Conservation (phyloP, 2,797 vertebrate species). For the Parauchenoglanis punctatus region DNA sequence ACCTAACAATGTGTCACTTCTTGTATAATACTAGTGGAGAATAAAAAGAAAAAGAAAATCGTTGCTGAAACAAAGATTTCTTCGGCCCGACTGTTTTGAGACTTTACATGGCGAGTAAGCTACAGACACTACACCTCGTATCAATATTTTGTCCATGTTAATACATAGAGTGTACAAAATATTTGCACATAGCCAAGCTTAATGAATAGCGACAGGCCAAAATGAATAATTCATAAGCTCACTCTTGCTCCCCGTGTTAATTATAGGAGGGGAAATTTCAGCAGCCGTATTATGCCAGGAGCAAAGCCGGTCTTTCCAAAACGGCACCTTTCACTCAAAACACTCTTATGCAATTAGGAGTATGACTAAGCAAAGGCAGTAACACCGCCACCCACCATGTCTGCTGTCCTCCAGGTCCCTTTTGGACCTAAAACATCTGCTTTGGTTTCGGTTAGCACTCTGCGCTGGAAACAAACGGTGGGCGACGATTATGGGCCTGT, state of each 20-base stretch:
- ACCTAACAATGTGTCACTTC: conserved; percentile 40
- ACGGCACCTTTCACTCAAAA: conserved; percentile 50
- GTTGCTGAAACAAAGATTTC: neutral
- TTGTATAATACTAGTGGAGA: conserved; percentile 5
- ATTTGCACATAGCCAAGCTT: neutral
- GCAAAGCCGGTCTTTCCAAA: conserved; percentile 47
- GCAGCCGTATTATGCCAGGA: conserved; percentile 36
- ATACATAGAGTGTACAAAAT: neutral
- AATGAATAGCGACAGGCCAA: conserved; percentile 10
- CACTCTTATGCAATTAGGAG: conserved; percentile 45
- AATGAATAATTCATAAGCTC: conserved; percentile 8
- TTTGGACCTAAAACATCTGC: conserved; percentile 52
- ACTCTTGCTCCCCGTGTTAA: conserved; percentile 4
- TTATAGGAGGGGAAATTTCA: conserved; percentile 32
- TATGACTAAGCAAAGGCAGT: conserved; percentile 57
- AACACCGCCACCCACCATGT: conserved; percentile 53
- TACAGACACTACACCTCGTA: neutral
- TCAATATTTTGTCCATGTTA: neutral
- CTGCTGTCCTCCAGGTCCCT: conserved; percentile 53
- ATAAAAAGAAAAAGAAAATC: conserved; percentile 26
- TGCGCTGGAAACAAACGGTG: conserved; percentile 51
- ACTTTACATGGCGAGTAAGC: neutral
- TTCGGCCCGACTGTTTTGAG: neutral
- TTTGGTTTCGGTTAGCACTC: conserved; percentile 53
- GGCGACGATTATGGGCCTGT: conserved; percentile 48